Conservation (phyloP, 2,888 invertebrate species). For the Adelphocoris suturalis region DNA sequence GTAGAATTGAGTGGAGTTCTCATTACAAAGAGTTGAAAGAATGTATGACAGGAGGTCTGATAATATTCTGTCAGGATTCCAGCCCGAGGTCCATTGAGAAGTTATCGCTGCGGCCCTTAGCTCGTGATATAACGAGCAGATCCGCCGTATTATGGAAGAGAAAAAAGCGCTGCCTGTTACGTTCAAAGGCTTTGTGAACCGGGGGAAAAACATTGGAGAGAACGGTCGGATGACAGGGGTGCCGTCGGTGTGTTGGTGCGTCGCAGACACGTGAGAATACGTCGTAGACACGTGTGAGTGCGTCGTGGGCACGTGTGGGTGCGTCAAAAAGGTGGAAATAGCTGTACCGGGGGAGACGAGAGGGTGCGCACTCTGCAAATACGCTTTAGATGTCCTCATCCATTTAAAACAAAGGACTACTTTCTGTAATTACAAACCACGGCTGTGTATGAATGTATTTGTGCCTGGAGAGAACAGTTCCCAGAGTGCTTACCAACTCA, state of each 20-base stretch:
- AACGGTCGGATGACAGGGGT: background rate
- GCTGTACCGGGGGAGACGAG: background rate
- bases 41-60: too few relatives aligned
- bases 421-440: background rate
- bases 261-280: too few relatives aligned
- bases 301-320: too few relatives aligned
- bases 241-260: background rate
- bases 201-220: background rate
- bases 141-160: background rate
- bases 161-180: background rate
- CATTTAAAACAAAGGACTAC: background rate
- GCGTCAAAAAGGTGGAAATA: too few relatives aligned
- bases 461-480: too few relatives aligned
- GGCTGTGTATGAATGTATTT: background rate
- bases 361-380: background rate
- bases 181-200: slow-evolving; percentile 15
- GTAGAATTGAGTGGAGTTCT: too few relatives aligned
- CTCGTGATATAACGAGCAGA: slow-evolving; percentile 5
- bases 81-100: background rate
- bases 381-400: background rate
- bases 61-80: background rate
- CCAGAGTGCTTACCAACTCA: too few relatives aligned
- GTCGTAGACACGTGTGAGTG: too few relatives aligned
- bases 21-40: too few relatives aligned
- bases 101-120: background rate